Conservation (phyloP, 2,888 invertebrate genomes). For the Cantharis flavilabris region DNA sequence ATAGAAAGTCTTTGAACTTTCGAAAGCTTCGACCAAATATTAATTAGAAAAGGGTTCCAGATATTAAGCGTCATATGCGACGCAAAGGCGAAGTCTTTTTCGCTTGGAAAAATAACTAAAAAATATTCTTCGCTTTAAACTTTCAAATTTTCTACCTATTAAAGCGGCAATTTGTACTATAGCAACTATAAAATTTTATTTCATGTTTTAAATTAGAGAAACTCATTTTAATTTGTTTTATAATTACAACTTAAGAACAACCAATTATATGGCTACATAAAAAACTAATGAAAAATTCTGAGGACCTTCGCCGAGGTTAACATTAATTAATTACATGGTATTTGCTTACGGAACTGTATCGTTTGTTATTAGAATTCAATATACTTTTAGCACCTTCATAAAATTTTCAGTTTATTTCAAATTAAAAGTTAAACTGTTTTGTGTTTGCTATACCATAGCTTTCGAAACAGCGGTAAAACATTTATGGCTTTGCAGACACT, state of each 20-base stretch:
- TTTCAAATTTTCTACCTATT: slow-evolving; percentile 1
- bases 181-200: background rate
- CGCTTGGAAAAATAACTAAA: background rate
- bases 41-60: slow-evolving; percentile 1
- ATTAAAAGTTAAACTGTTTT: background rate
- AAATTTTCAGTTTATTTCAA: background rate
- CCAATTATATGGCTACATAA: background rate
- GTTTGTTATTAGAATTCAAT: background rate
- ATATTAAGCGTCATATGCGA: slow-evolving; percentile 2
- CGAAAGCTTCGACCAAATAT: slow-evolving; percentile 1
- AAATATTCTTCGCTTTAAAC: background rate
- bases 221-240: background rate
- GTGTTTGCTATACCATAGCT: background rate
- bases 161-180: background rate
- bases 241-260: background rate
- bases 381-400: background rate
- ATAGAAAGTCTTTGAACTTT: slow-evolving; percentile 3
- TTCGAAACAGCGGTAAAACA: background rate
- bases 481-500: background rate
- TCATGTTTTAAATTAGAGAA: background rate
- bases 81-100: background rate
- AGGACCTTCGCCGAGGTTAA: background rate
- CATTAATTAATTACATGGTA: background rate
- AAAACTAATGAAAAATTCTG: background rate
- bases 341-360: background rate